Conservation (phyloP, 37 sponge, comb jelly and placozoan genomes). For the Corticium candelabrum region DNA sequence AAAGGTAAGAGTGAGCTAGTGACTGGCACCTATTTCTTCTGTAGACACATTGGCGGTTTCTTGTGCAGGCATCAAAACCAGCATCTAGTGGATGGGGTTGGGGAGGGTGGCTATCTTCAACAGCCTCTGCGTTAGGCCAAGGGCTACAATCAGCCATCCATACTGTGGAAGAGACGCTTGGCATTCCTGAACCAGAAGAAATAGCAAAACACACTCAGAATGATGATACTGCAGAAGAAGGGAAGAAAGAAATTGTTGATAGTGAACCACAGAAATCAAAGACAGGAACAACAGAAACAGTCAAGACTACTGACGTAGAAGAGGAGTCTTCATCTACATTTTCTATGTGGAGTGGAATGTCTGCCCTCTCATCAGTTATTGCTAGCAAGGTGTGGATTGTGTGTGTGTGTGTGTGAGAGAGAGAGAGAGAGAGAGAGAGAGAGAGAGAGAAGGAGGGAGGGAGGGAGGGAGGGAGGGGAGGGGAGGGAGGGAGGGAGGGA, state of each 20-base stretch:
- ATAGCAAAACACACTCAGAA: not conserved
- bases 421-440: no score
- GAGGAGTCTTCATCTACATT: not conserved
- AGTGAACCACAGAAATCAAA: not conserved
- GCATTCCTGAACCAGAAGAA: conserved; percentile 26
- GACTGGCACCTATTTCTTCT: no score
- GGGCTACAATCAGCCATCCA: conserved; percentile 42
- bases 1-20: no score
- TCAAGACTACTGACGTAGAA: not conserved
- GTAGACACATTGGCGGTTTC: no score
- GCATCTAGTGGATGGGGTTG: no score
- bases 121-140: no score
- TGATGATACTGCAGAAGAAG: not conserved
- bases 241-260: no score
- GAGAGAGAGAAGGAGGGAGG: no score
- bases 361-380: not conserved
- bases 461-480: no score
- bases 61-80: no score
- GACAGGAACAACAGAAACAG: not conserved
- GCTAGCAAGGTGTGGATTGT: not conserved
- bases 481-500: no score
- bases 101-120: no score
- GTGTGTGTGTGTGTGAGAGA: not conserved
- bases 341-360: not conserved
- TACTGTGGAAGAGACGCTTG: conserved; percentile 55